Evolutionary conservation across 1,140 invertebrate species (phyloP).

Genomic region (Penaeus vannamei): DNA sequence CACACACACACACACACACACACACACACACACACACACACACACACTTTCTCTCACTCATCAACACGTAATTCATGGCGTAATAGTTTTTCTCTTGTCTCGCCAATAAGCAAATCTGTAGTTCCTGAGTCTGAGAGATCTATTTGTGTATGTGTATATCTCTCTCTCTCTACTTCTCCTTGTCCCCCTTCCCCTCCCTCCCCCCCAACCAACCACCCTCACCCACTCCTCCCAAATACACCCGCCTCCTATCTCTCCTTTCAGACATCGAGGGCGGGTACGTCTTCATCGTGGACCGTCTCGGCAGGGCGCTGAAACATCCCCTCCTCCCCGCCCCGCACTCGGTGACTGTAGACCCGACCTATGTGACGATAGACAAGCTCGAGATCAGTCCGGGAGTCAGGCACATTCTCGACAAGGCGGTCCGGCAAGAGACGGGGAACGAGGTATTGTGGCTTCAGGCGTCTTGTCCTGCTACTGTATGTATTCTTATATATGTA

Average conservation of each 20-base stretch:
- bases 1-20: too few species aligned
- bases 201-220: too few species aligned
- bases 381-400: not conserved
- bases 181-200: too few species aligned
- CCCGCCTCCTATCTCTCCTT: too few species aligned
- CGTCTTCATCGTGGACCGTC: conserved; percentile 21
- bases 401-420: not conserved
- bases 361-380: conserved; percentile 4
- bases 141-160: too few species aligned
- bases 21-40: too few species aligned
- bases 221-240: too few species aligned
- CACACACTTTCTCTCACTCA: too few species aligned
- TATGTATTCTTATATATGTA: too few species aligned
- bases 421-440: not conserved
- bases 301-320: conserved; percentile 2
- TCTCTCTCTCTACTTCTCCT: too few species aligned
- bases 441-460: not conserved
- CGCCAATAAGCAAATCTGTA: not conserved
- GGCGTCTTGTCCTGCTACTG: too few species aligned
- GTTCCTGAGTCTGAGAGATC: not conserved
- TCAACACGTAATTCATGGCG: not conserved
- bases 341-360: not conserved
- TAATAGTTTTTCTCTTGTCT: too few species aligned
- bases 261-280: conserved; percentile 4
- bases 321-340: not conserved